Evolutionary conservation across 2,888 invertebrate genomes (phyloP), one percentile per base, ranked within the genome.

Genomic region (Arctia plantaginis): DNA sequence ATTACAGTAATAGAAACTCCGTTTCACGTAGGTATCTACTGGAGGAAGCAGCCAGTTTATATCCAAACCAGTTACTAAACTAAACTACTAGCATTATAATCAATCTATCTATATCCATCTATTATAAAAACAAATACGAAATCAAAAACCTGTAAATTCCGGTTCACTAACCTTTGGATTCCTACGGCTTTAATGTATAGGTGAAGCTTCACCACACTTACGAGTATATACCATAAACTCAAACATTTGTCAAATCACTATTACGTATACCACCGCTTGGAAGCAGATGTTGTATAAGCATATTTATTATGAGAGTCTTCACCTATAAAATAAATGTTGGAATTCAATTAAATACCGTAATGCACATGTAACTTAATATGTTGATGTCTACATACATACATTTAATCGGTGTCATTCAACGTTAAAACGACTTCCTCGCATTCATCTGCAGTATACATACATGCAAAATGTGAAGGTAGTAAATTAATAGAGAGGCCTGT

Each of bases 281-380:
- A 47, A 68, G 44, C 23, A 68, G 23, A 68, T 30, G 47, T 68
- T 30, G n/a, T 35, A 69, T 12, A 69, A 35, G 33, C 35, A n/a
- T 44, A 47, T 47, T 47, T 67, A 67, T 44, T 44, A 33, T 33
- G n/a, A n/a, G 30, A 68, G 51, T 51, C 35, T 23, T 51, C 23
- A 35, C 51, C 23, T 51, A 51, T 51, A 51, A n/a, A 69, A 12
- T 30, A 64, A 75, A 71, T 80, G 68, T 76, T 74, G 55, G 73
- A 80, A 74, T 78, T 65, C 71, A 68, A 73, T 71, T 71, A 73
- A 80, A 74, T 74, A 80, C 71, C 69, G 27, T 66, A 30, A 35
- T 68, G 27, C 72, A 20, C 59, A 51, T 51, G 51, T 44, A 30
- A 10, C 23, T 30, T 62, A 62, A 51, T 68, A 33, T 68, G 65